Percentiles rank a stretch among this genome's conserved stretches.
These are phyloP conservation scores for Papilio polytes DNA, from an alignment of 1,140 invertebrate species.

Conservation along the genomic window DNA sequence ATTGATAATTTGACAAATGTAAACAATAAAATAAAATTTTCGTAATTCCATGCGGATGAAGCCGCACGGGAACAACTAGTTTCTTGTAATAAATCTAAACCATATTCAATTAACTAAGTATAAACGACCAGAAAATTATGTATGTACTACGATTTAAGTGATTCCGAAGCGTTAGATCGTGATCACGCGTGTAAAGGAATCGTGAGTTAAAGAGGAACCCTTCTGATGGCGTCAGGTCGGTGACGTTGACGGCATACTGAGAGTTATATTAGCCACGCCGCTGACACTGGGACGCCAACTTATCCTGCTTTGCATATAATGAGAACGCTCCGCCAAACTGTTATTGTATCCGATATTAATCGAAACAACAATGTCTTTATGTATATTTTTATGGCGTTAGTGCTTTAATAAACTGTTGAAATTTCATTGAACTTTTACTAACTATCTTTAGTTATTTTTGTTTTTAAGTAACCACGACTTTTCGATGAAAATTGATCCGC, in stretches of 20 bases:
- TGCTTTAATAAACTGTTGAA: not conserved
- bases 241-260: not conserved
- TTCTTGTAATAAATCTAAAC: no score
- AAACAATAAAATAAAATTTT: no score
- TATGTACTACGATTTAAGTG: not conserved
- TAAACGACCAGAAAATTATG: not conserved
- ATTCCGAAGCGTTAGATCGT: not conserved
- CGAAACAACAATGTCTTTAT: constrained; percentile 19
- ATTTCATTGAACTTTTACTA: not conserved
- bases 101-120: no score
- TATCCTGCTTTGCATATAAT: constrained; percentile 24
- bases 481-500: not conserved
- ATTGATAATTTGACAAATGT: no score
- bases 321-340: not conserved
- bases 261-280: not conserved
- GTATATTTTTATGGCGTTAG: constrained; percentile 24
- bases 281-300: constrained; percentile 17
- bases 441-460: not conserved
- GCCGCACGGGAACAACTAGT: no score
- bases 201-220: constrained; percentile 16
- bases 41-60: no score
- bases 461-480: not conserved
- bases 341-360: constrained; percentile 26
- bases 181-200: not conserved
- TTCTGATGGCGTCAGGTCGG: not conserved